Evolutionary conservation across 2,113 vertebrate species (phyloP), one percentile per base, ranked within the genome.

Genomic region (human (Homo sapiens)): DNA sequence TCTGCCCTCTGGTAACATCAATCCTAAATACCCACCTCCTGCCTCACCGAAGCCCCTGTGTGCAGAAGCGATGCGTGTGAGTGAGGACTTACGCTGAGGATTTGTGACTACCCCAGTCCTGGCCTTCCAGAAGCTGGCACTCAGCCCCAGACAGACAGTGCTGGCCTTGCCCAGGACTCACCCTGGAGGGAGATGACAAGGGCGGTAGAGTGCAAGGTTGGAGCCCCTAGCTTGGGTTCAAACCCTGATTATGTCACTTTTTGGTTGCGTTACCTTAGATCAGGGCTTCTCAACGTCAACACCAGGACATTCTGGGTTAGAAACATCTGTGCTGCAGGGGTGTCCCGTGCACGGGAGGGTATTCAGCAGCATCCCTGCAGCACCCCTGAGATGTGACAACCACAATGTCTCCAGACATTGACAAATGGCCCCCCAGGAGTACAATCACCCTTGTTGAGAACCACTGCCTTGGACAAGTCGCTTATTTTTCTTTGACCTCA

Each of bases 341-440:
- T 3, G 40, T 30, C 68, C 45, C 40, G 23, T 8, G 2, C 4
- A 18, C 2, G 0, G 1, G 0, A 6, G n/a, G 3, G 12, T 72
- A 5, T 52, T 66, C 38, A 48, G 35, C 16, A 38, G 66, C 32
- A 6, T 17, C 40, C 38, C 32, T 17, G 8, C 16, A 59, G 40
- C 75, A 55, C 18, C n/a, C 27, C 45, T 13, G 17, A 92, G 17
- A 48, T 43, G 40, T 72, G n/a, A 70, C 64, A 81, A 25, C 30
- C 76, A 64, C 30, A 9, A 52, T 1, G 11, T 23, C 30, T 93
- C n/a, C 17, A 7, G 81, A 52, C 12, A 17, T 2, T 30, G n/a
- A n/a, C 40, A 73, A 14, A 16, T 8, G 9, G 30, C 27, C 2
- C 61, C n/a, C 78, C 9, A 17, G 27, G 50, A 40, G 48, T 72